Evolutionary conservation across 2,888 invertebrate species (phyloP).

Genomic region (Hirtodrosophila cameraria): DNA sequence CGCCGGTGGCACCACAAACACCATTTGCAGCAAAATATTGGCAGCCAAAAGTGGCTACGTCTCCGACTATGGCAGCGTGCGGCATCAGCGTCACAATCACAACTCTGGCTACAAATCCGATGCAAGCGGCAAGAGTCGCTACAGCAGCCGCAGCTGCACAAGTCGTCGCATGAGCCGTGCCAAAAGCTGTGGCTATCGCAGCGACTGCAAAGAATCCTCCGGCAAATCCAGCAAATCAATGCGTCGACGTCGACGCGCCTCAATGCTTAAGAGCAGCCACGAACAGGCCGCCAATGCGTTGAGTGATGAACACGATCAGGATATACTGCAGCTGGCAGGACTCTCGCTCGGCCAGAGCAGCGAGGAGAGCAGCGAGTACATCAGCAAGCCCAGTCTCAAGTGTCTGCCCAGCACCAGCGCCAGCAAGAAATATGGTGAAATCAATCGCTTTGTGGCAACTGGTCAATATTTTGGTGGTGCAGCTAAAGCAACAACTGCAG

Average conservation of each 20-base stretch:
- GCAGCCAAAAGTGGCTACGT: constrained; percentile 85
- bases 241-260: constrained; percentile 78
- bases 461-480: constrained; percentile 82
- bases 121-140: constrained; percentile 87
- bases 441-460: constrained; percentile 85
- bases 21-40: constrained; percentile 84
- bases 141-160: constrained; percentile 86
- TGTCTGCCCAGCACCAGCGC: constrained; percentile 80
- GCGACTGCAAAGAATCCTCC: constrained; percentile 76
- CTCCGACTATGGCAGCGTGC: constrained; percentile 86
- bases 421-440: constrained; percentile 83
- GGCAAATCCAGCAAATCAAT: constrained; percentile 81
- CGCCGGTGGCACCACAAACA: constrained; percentile 70
- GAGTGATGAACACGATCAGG: constrained; percentile 84
- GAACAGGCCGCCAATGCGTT: constrained; percentile 84
- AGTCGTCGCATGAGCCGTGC: constrained; percentile 85
- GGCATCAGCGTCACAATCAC: constrained; percentile 72
- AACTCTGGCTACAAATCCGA: constrained; percentile 87
- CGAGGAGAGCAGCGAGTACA: constrained; percentile 83
- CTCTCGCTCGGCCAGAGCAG: constrained; percentile 86
- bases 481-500: constrained; percentile 37
- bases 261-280: constrained; percentile 58
- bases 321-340: constrained; percentile 86
- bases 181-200: constrained; percentile 83
- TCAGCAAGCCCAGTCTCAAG: constrained; percentile 81